Evolutionary conservation across 2,797 vertebrate genomes (phyloP).

Genomic region (Tympanoctomys barrerae): DNA sequence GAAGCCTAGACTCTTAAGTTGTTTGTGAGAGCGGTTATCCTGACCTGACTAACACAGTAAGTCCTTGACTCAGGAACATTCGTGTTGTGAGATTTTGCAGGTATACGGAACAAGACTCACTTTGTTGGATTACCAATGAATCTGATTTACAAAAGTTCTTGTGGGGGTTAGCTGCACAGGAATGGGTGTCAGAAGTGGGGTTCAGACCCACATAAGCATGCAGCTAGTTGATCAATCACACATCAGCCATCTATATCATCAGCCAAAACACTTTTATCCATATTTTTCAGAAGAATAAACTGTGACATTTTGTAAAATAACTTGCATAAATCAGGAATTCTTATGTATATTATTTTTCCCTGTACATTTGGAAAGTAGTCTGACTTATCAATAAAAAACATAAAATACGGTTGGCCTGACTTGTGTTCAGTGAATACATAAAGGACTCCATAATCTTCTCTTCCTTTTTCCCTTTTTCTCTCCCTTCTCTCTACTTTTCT

Average conservation of each 20-base stretch:
- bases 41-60: neutral
- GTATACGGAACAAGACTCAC: neutral
- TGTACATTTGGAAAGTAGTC: neutral
- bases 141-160: neutral
- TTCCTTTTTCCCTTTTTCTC: too few relatives aligned
- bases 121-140: neutral
- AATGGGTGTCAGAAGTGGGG: slow-evolving; percentile 12
- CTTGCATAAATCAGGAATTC: slow-evolving; percentile 66
- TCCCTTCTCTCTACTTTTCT: too few relatives aligned
- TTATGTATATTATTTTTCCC: slow-evolving; percentile 42
- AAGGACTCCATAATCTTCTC: neutral
- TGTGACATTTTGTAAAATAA: slow-evolving; percentile 50
- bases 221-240: neutral
- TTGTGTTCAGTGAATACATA: slow-evolving; percentile 6
- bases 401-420: slow-evolving; percentile 20
- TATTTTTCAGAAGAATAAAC: slow-evolving; percentile 57
- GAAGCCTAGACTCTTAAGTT: neutral
- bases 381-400: slow-evolving; percentile 65
- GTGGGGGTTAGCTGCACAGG: neutral
- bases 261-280: neutral
- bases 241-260: neutral
- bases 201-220: neutral
- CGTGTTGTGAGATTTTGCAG: neutral
- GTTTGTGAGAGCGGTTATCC: neutral
- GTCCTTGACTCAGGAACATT: neutral